phyloP scores from a whole-genome alignment of 2,888 invertebrate genomes.

The Plebejus argus region DNA sequence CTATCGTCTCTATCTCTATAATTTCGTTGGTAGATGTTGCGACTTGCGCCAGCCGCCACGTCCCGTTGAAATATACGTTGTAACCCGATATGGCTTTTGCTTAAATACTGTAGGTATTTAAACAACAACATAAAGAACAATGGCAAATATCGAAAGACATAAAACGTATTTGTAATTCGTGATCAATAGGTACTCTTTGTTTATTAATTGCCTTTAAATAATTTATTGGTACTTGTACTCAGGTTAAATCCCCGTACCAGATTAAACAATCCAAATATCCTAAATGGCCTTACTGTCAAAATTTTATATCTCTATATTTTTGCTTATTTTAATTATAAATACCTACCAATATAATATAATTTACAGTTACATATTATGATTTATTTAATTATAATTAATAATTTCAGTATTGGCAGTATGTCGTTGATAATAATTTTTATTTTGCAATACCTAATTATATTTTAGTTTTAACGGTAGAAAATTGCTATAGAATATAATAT shows the following conservation, averaged over 20 bases:
- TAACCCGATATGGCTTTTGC: no score
- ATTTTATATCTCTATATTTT: not conserved
- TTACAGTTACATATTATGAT: not conserved
- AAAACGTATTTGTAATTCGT: no score
- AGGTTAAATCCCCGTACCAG: no score
- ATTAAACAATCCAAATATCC: not conserved
- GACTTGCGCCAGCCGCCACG: no score
- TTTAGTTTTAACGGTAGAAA: not conserved
- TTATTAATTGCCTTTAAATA: not conserved
- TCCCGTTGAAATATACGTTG: no score
- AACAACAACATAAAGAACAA: no score
- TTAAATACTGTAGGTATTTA: no score
- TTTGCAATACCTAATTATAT: not conserved
- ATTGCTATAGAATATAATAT: not conserved
- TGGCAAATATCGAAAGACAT: no score
- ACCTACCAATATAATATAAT: not conserved
- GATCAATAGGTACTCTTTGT: not conserved
- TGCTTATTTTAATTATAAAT: not conserved
- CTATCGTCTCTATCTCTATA: no score
- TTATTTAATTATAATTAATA: not conserved
- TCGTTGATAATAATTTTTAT: not conserved
- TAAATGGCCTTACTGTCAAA: no score
- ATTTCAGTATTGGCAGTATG: not conserved
- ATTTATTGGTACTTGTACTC: no score
- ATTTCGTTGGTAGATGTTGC: no score